Percentiles rank a stretch among this genome's conserved stretches.
Conservation (phyloP, 1,140 invertebrate species). For the Caenorhabditis elegans region DNA sequence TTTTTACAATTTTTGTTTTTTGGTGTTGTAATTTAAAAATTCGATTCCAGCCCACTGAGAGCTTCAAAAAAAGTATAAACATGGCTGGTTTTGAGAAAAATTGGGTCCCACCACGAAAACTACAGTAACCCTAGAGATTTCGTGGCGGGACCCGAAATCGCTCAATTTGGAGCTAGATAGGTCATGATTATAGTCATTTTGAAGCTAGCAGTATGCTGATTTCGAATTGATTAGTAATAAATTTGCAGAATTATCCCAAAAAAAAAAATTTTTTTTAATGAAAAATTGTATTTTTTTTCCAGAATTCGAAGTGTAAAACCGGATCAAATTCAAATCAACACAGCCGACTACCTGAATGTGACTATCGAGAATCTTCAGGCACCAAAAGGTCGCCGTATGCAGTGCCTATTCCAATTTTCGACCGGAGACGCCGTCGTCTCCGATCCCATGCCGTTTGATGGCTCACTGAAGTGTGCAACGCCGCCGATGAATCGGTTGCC, state of each 20-base stretch:
- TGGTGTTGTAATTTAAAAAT: too few relatives aligned
- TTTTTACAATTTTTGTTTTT: too few relatives aligned
- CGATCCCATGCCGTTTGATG: conserved; percentile 29
- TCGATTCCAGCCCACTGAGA: too few relatives aligned
- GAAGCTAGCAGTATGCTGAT: neutral
- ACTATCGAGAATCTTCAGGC: conserved; percentile 58
- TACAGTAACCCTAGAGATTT: neutral
- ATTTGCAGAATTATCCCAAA: too few relatives aligned
- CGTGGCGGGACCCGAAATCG: neutral
- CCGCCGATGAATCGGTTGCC: conserved; percentile 2
- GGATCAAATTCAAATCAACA: conserved; percentile 62
- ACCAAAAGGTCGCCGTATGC: conserved; percentile 36
- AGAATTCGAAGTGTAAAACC: conserved; percentile 61
- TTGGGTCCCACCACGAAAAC: neutral
- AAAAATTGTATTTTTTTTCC: conserved; percentile 35
- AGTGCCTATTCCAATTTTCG: conserved; percentile 33
- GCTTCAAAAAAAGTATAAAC: too few relatives aligned
- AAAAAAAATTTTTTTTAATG: conserved; percentile 44
- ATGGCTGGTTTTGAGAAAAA: neutral
- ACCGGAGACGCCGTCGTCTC: conserved; percentile 14
- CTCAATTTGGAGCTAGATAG: too few relatives aligned
- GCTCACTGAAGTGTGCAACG: conserved; percentile 2
- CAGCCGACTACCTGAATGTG: conserved; percentile 55
- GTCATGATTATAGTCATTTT: too few relatives aligned
- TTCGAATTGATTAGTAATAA: too few relatives aligned